phyloP scores from a whole-genome alignment of 2,888 invertebrate species.

The Drosophila koepferae region DNA sequence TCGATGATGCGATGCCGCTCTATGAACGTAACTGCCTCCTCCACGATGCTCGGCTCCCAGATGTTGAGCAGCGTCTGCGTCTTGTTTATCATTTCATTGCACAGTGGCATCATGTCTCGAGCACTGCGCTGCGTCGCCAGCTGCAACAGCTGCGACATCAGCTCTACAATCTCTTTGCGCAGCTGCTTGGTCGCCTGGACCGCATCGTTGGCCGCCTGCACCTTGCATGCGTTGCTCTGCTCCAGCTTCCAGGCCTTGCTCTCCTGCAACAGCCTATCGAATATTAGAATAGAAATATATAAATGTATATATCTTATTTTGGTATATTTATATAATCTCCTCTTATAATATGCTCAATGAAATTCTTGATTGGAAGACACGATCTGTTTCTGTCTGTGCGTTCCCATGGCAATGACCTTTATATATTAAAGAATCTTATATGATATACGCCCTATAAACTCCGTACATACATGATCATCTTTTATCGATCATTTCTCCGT shows the following conservation, averaged over 20 bases:
- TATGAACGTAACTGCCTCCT: conserved; percentile 93
- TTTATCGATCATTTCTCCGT: too few species aligned
- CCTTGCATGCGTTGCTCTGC: conserved; percentile 91
- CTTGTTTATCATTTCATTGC: conserved; percentile 92
- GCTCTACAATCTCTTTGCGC: conserved; percentile 91
- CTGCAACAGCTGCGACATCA: conserved; percentile 91
- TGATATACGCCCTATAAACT: too few species aligned
- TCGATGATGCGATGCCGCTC: conserved; percentile 88
- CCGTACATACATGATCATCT: too few species aligned
- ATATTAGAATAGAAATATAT: conserved; percentile 28
- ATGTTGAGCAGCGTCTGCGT: conserved; percentile 92
- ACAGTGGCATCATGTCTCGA: conserved; percentile 90
- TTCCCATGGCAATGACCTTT: too few species aligned
- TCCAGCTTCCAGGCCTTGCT: conserved; percentile 90
- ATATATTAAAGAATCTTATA: too few species aligned
- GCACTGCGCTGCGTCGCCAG: conserved; percentile 91
- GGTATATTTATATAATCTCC: too few species aligned
- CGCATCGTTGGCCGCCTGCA: conserved; percentile 92
- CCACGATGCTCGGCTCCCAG: conserved; percentile 94
- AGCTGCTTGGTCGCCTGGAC: conserved; percentile 92
- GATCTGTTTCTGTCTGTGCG: too few species aligned
- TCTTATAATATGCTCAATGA: too few species aligned
- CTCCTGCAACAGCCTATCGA: conserved; percentile 90
- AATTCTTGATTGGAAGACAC: too few species aligned
- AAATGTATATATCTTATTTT: too few species aligned